Conservation (phyloP, 2,888 invertebrate genomes). For the Falcaria lacertinaria region DNA sequence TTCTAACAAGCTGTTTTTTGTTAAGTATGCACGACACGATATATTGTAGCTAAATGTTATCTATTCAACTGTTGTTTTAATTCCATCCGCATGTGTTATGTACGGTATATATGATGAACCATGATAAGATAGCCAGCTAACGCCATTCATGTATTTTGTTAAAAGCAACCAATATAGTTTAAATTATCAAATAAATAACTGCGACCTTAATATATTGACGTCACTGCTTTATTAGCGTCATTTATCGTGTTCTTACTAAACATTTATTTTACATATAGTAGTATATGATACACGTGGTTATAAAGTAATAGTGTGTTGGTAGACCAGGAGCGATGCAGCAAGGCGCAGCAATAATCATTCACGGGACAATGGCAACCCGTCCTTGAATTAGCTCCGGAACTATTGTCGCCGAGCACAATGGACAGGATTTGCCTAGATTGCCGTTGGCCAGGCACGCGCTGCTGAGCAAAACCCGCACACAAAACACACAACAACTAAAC, state of each 20-base stretch:
- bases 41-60: background rate
- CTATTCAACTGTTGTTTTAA: background rate
- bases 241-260: background rate
- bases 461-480: constrained; percentile 39
- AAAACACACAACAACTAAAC: constrained; percentile 31
- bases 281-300: constrained; percentile 22
- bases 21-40: too few relatives aligned
- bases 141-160: background rate
- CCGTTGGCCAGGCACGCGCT: constrained; percentile 49
- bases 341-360: constrained; percentile 24
- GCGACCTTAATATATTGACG: background rate
- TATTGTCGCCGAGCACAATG: constrained; percentile 68
- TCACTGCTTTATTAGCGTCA: background rate
- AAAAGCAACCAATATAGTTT: background rate
- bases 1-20: too few relatives aligned
- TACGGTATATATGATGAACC: background rate
- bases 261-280: background rate
- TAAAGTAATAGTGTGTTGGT: constrained; percentile 13
- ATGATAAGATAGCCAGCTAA: background rate
- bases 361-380: constrained; percentile 57
- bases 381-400: constrained; percentile 74
- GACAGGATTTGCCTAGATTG: constrained; percentile 64
- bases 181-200: background rate
- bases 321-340: constrained; percentile 32
- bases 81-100: background rate